A percentile compares a stretch with the other conserved stretches of the same genome.
phyloP scores from a whole-genome alignment of 1,140 invertebrate genomes.

The Drosophila sp. region DNA sequence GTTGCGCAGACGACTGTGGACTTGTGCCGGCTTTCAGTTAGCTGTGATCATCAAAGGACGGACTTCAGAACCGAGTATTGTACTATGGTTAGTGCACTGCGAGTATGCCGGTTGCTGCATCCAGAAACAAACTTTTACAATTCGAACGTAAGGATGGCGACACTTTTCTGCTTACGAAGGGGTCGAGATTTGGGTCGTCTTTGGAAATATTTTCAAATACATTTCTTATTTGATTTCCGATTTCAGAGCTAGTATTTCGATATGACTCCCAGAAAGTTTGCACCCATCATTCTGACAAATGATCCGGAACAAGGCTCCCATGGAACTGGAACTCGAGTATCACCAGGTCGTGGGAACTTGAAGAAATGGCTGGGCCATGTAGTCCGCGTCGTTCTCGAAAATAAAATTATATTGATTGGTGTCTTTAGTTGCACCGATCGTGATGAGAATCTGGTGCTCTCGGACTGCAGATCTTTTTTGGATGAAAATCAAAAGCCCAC shows the following conservation, averaged over 20 bases:
- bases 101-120: no score
- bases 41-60: constrained; percentile 69
- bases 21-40: constrained; percentile 82
- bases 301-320: background rate
- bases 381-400: constrained; percentile 37
- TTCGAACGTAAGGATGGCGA: constrained; percentile 58
- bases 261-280: constrained; percentile 6
- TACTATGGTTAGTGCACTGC: background rate
- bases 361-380: constrained; percentile 39
- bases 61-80: constrained; percentile 31
- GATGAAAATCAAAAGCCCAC: constrained; percentile 6
- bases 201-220: background rate
- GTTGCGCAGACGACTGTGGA: constrained; percentile 70
- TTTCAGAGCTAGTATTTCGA: no score
- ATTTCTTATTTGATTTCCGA: no score
- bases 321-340: background rate
- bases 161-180: constrained; percentile 64
- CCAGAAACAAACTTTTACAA: constrained; percentile 44
- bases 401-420: constrained; percentile 37
- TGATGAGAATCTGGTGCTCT: constrained; percentile 43
- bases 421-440: constrained; percentile 53
- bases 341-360: constrained; percentile 18
- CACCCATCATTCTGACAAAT: constrained; percentile 32
- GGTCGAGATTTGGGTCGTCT: no score
- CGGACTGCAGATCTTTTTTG: constrained; percentile 30